Evolutionary conservation across 2,113 vertebrate species (phyloP).

Genomic region (Callipepla squamata): DNA sequence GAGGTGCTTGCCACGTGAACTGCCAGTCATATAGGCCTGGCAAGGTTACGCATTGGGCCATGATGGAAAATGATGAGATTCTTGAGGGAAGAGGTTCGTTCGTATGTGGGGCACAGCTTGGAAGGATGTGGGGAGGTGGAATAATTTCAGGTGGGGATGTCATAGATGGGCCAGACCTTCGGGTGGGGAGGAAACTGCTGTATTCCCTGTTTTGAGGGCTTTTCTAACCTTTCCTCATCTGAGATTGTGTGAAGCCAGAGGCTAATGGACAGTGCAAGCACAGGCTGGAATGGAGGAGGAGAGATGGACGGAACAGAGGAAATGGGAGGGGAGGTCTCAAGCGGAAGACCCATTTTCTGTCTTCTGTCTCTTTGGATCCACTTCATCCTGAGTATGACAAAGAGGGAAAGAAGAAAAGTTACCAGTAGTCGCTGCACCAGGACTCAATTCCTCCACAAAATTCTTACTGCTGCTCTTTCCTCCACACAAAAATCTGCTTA

Average conservation of each 20-base stretch:
- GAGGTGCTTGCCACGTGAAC: neutral
- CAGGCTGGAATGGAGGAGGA: conserved; percentile 63
- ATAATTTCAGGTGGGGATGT: conserved; percentile 7
- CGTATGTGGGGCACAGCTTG: neutral
- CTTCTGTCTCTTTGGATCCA: conserved; percentile 84
- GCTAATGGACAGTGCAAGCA: conserved; percentile 60
- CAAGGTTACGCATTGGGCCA: neutral
- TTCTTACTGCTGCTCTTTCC: neutral
- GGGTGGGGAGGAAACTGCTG: conserved; percentile 17
- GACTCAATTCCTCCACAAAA: neutral
- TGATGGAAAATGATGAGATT: neutral
- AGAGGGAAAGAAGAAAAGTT: neutral
- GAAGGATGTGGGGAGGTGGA: neutral
- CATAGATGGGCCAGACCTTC: neutral
- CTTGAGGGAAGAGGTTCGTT: neutral
- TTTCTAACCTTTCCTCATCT: conserved; percentile 59
- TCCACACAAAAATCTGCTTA: neutral
- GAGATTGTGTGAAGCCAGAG: conserved; percentile 66
- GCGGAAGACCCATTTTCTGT: conserved; percentile 83
- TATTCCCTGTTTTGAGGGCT: conserved; percentile 31
- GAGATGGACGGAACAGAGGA: conserved; percentile 52
- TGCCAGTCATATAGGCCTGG: neutral
- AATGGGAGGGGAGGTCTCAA: conserved; percentile 62
- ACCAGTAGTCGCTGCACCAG: neutral
- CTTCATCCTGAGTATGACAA: conserved; percentile 72